phyloP scores from a whole-genome alignment of 2,797 vertebrate species.

The Sus cebifrons region DNA sequence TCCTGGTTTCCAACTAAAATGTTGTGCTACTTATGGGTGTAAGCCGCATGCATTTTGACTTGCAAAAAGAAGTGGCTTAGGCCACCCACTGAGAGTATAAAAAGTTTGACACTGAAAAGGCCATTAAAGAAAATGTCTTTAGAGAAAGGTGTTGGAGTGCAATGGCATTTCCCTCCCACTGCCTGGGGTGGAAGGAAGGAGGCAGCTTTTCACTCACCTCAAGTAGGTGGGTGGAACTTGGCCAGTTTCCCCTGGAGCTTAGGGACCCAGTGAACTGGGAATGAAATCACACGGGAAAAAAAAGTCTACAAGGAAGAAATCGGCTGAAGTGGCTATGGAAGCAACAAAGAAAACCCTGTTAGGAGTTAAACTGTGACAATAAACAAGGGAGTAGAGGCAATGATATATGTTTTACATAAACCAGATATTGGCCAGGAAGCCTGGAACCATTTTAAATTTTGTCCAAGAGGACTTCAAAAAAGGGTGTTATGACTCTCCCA shows the following conservation, averaged over 20 bases:
- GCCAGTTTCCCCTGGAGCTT: not conserved
- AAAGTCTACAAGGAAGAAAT: not conserved
- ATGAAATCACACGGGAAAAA: conserved; percentile 6
- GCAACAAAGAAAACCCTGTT: conserved; percentile 28
- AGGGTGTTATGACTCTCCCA: not conserved
- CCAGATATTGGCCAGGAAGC: not conserved
- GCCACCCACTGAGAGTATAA: not conserved
- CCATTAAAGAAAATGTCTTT: not conserved
- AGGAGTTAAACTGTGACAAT: not conserved
- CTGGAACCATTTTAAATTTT: conserved; percentile 11
- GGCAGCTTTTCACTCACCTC: not conserved
- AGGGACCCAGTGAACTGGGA: not conserved
- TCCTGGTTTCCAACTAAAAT: not conserved
- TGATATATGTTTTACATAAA: not conserved
- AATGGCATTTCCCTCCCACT: not conserved
- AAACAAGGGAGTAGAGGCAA: not conserved
- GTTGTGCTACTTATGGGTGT: not conserved
- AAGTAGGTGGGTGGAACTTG: not conserved
- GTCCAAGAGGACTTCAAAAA: not conserved
- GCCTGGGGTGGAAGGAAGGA: no score
- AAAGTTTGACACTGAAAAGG: not conserved
- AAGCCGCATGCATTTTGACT: not conserved
- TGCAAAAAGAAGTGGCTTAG: not conserved
- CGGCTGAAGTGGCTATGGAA: not conserved
- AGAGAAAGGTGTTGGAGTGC: not conserved